phyloP scores from a whole-genome alignment of 2,888 invertebrate genomes.

The Hirtodrosophila cameraria region DNA sequence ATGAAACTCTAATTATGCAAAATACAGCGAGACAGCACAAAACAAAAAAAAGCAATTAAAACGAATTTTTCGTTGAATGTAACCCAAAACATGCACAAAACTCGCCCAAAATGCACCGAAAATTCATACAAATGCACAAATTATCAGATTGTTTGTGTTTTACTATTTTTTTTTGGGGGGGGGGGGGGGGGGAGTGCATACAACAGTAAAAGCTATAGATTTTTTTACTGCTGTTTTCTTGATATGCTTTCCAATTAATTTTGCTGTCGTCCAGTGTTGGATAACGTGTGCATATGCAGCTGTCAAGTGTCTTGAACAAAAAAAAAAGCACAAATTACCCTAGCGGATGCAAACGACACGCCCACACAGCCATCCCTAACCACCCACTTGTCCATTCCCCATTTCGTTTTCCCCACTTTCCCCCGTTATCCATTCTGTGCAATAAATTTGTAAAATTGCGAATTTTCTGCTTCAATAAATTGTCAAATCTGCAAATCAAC shows the following conservation, averaged over 20 bases:
- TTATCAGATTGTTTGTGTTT: too few species aligned
- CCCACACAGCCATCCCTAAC: conserved; percentile 1
- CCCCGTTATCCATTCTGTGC: conserved; percentile 11
- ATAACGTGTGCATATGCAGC: conserved; percentile 37
- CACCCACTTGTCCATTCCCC: too few species aligned
- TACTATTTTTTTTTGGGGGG: too few species aligned
- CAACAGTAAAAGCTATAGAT: conserved; percentile 13
- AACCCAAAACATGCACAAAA: too few species aligned
- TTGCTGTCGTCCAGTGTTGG: conserved; percentile 46
- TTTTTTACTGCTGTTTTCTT: conserved; percentile 13
- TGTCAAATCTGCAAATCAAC: conserved; percentile 71
- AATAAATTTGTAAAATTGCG: conserved; percentile 72
- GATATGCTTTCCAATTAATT: conserved; percentile 64
- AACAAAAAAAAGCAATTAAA: conserved; percentile 74
- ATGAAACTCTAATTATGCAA: conserved; percentile 76
- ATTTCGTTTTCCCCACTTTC: too few species aligned
- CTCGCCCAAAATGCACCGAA: too few species aligned
- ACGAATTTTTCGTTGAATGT: conserved; percentile 42
- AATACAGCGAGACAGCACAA: conserved; percentile 46
- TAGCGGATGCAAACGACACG: conserved; percentile 19
- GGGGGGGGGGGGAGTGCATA: not conserved
- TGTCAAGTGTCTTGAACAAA: conserved; percentile 37
- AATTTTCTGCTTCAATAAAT: conserved; percentile 68
- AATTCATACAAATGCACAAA: conserved; percentile 52
- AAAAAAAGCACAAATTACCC: conserved; percentile 20